Evolutionary conservation across 2,113 vertebrate species (phyloP), one percentile per base, ranked within the genome.

Genomic region (Plectropomus leopardus): DNA sequence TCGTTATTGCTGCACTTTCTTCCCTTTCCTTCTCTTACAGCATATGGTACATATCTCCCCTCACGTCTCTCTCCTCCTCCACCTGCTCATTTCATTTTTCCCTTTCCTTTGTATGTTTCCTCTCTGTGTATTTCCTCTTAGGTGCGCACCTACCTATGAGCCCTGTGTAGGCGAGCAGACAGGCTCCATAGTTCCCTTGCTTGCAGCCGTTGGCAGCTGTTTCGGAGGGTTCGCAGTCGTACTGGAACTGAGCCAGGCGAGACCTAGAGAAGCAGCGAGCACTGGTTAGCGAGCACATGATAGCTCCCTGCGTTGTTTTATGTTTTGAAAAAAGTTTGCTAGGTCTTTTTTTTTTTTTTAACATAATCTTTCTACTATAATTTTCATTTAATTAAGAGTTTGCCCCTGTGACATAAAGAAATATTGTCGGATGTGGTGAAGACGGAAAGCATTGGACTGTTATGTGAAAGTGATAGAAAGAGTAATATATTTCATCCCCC

Each of bases 161-260:
- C 53, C 98, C 97, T 0, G 97, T 98, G 84, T 97, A 99, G 3
- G 97, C 96, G 71, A 96, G 89, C 15, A 97, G 95, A 28, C 98
- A 99, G 57, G 94, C 89, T 0, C 95, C 93, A 0, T 95, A 94
- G 92, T 96, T 97, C 3, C 93, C 96, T 26, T 81, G 84, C 54
- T 89, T 93, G 93, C 98, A 99, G 73, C 96, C 93, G 0, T 86
- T 96, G 0, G 88, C 87, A 3, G 93, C 90, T 71, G 86, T 86
- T 0, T 78, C 50, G 0, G 91, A 95, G 0, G 96, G 95, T 74
- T 96, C 92, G 73, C 98, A 99, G 36, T 96, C 96, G 0, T 95
- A 94, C 85, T 97, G 96, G 92, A 98, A 99, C 58, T 97, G 96
- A 0, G 96, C 96, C n/a, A 97, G 94, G 23, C 98, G 96, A 0